Evolutionary conservation across 2,888 invertebrate genomes (phyloP), one percentile per base, ranked within the genome.

Genomic region (Corythucha ciliata): DNA sequence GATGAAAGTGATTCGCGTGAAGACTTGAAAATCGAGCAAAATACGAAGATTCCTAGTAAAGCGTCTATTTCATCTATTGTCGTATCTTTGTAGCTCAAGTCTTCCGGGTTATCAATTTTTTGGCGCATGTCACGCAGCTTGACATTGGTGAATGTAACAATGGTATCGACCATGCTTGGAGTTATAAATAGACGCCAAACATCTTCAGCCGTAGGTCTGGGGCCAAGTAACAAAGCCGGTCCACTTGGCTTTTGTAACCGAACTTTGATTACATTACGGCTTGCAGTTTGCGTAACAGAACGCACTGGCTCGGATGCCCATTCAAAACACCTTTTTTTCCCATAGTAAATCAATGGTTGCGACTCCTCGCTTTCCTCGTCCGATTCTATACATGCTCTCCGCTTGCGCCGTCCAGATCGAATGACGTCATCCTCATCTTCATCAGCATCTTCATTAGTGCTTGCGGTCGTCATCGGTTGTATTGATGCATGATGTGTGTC

Each of bases 171-270:
- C 8, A 41, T 41, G 8, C 27, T 18, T 6, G 14, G 2, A n/a
- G 21, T 16, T 6, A 37, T 22, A 21, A 14, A 37, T 22, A 37
- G 39, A 12, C 39, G 22, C 41, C 41, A 41, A 41, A 41, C 41
- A 8, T 41, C 41, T 41, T 41, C 25, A 24, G 27, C 27, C 10
- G 25, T 24, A 18, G 39, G 39, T 22, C 24, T 37, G 21, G 6
- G 7, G 7, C 36, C 36, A n/a, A 36, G 36, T 10, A 7, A 8
- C 8, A 22, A 22, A n/a, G 39, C 18, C 21, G 4, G 21, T 14
- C 22, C 7, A 12, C 4, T 7, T 24, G n/a, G 24, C n/a, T 21
- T 3, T 12, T 21, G 39, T 8, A 37, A n/a, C n/a, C 24, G 21
- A 7, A 20, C 24, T n/a, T 20, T 37, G 7, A n/a, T n/a, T n/a